Base-by-base conservation (phyloP, 2,888 invertebrate genomes). In the Patella pellucida region DNA sequence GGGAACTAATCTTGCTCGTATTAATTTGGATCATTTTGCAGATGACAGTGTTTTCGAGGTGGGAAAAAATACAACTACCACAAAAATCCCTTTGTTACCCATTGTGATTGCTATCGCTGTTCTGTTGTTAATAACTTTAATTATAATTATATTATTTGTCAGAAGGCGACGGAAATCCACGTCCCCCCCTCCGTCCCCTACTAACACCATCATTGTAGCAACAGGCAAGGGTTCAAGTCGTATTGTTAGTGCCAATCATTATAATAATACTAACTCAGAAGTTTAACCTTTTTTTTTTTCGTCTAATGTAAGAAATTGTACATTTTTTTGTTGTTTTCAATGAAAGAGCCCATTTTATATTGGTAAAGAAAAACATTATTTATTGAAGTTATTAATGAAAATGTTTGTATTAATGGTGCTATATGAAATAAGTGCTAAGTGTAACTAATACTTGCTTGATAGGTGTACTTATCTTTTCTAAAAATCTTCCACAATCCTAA, bases 1-100 rank as follows among this genome's bases (percentile, higher is more conserved):
- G 70, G 88, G 88, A n/a, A 88, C 87, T 52, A 88, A 88, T 74
- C 86, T 88, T 82, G 85, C 84, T 9, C 80, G 83, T 16, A 73
- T 88, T 27, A 79, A 82, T 52, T 77, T 86, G 19, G 78, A 83
- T 68, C 79, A 80, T 54, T 74, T 78, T 9, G 76, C 79, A 11
- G 72, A 78, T 14, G 79, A 75, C 16, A 78, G 78, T 7, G 77
- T 81, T 62, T 79, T 80, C 31, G 80, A 84, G 69, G 76, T 85
- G 15, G 79, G 82, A 9, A 81, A 82, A 16, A 82, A 81, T 69
- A 68, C 77, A 62, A 77, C 73, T 16, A 78, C 76, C 23, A 78
- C 80, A 19, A 67, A 73, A 14, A 74, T 79, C 16, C 83, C 85
- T 31, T 69, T 87, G 23, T 81, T 87, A 67, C 84, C 85, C 14